Conservation (phyloP, 2,888 invertebrate genomes). For the Aspidapion aeneum region DNA sequence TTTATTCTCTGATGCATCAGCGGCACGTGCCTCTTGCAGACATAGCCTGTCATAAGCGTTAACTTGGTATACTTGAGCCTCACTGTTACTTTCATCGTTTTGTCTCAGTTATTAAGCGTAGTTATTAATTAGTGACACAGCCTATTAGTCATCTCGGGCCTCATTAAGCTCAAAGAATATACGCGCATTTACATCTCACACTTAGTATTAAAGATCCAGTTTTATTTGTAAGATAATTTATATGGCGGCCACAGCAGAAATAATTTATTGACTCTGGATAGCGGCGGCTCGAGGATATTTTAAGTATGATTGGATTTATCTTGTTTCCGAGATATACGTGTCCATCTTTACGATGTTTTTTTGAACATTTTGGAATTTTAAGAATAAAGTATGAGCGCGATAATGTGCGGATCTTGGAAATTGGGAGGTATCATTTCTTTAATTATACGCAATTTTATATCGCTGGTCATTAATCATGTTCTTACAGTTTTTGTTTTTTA, state of each 20-base stretch:
- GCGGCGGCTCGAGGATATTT: neutral
- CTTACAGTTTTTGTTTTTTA: too few relatives aligned
- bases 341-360: too few relatives aligned
- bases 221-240: neutral
- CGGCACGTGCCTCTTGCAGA: neutral
- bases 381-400: too few relatives aligned
- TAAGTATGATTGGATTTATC: neutral
- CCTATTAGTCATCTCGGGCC: slow-evolving; percentile 41
- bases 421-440: too few relatives aligned
- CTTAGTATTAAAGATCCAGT: slow-evolving; percentile 12
- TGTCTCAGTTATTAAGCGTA: slow-evolving; percentile 21
- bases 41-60: neutral
- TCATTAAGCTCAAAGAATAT: slow-evolving; percentile 41
- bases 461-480: too few relatives aligned
- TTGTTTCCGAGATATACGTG: too few relatives aligned
- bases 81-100: neutral
- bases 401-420: too few relatives aligned
- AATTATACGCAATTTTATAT: too few relatives aligned
- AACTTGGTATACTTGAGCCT: neutral
- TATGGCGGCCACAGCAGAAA: neutral
- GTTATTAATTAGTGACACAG: slow-evolving; percentile 43
- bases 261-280: neutral
- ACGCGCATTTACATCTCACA: slow-evolving; percentile 44
- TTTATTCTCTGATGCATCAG: neutral
- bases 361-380: too few relatives aligned